Conservation (phyloP, 1,140 invertebrate genomes). For the Drosophila nigrodunni region DNA sequence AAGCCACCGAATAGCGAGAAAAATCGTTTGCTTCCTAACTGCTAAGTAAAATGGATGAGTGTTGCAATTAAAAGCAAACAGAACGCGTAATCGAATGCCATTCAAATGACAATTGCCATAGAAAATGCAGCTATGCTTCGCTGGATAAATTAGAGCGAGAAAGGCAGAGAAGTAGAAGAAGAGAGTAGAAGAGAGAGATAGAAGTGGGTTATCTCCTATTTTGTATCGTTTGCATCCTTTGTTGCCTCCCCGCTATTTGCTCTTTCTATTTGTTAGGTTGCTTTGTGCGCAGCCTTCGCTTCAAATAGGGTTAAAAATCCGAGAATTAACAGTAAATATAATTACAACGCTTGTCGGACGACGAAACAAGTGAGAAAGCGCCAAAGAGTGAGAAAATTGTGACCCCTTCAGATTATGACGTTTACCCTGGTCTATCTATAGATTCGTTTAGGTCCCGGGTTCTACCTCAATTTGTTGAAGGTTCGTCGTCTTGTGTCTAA, state of each 20-base stretch:
- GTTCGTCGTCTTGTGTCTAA: constrained; percentile 61
- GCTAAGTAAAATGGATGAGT: constrained; percentile 63
- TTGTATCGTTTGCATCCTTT: constrained; percentile 17
- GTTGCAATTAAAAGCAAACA: constrained; percentile 73
- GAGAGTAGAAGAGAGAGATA: no score
- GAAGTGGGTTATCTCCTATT: constrained; percentile 7
- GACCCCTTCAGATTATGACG: not conserved
- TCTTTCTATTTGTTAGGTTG: constrained; percentile 17
- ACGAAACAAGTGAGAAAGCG: not conserved
- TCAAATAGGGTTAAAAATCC: constrained; percentile 49
- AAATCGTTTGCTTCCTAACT: constrained; percentile 22
- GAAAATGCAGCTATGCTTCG: not conserved
- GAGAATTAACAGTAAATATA: constrained; percentile 75
- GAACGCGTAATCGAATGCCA: constrained; percentile 73
- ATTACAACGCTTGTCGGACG: constrained; percentile 55
- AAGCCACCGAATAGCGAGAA: not conserved
- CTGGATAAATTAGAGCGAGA: no score
- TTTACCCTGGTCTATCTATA: constrained; percentile 12
- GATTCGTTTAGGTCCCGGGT: constrained; percentile 27
- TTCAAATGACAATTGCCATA: constrained; percentile 55
- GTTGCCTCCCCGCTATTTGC: constrained; percentile 15
- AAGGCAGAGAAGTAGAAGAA: no score
- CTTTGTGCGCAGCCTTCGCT: constrained; percentile 43
- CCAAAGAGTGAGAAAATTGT: not conserved
- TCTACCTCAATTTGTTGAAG: constrained; percentile 47